Percentiles rank a stretch among this genome's conserved stretches.
phyloP scores from a whole-genome alignment of 2,113 vertebrate species.

The Cervus canadensis region DNA sequence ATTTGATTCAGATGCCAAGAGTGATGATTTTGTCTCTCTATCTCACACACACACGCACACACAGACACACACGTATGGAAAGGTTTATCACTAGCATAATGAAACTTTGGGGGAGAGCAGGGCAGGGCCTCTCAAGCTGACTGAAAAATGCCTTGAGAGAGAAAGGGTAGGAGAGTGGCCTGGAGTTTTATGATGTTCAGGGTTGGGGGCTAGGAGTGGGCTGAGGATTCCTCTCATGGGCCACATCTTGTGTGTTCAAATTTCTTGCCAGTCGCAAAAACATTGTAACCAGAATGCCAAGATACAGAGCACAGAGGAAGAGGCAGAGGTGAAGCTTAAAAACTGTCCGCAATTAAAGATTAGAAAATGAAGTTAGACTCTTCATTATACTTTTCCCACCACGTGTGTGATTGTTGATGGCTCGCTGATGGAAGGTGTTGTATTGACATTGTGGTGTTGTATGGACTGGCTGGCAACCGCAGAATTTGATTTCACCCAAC shows the following conservation, averaged over 20 bases:
- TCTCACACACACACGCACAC: accelerated
- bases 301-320: background rate
- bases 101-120: background rate
- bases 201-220: background rate
- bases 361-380: background rate
- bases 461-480: too few relatives aligned
- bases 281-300: background rate
- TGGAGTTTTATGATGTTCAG: background rate
- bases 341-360: background rate
- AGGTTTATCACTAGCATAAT: background rate
- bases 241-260: background rate
- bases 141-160: background rate
- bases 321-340: background rate
- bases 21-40: background rate
- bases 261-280: background rate
- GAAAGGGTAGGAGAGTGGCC: background rate
- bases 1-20: background rate
- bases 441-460: background rate
- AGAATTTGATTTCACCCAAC: background rate
- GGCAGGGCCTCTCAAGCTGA: background rate
- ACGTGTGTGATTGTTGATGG: background rate
- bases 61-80: background rate
- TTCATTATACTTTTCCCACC: background rate
- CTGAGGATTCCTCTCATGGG: background rate
- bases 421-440: background rate